Evolutionary conservation across 2,113 vertebrate genomes (phyloP).

Genomic region (Ellobius talpinus): DNA sequence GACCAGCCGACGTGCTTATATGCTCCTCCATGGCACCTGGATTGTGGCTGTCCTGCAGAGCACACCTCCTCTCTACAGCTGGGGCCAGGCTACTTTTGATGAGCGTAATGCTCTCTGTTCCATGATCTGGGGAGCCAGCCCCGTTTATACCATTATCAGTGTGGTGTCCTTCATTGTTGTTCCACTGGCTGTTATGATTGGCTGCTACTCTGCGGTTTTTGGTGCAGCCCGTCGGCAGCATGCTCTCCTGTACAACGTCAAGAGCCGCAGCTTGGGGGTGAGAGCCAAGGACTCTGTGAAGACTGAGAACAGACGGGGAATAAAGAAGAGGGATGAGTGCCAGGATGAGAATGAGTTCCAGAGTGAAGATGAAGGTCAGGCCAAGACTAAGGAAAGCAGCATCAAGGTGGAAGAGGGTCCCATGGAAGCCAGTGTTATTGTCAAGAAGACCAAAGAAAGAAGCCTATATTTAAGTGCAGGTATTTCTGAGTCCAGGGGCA

Average conservation of each 20-base stretch:
- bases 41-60: conserved; percentile 91
- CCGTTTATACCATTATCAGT: conserved; percentile 90
- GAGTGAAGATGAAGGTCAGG: conserved; percentile 5
- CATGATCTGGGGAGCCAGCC: conserved; percentile 92
- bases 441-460: not conserved
- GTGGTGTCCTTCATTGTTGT: conserved; percentile 91
- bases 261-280: conserved; percentile 80
- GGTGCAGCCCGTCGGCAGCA: conserved; percentile 92
- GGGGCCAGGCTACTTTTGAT: conserved; percentile 92
- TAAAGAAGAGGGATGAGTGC: conserved; percentile 31
- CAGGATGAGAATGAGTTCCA: conserved; percentile 36
- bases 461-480: not conserved
- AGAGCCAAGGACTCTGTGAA: conserved; percentile 75
- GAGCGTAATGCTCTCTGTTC: conserved; percentile 89
- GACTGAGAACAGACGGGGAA: conserved; percentile 48
- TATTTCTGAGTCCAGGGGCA: not conserved
- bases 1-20: conserved; percentile 90
- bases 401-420: not conserved
- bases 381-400: conserved; percentile 59
- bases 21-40: conserved; percentile 93
- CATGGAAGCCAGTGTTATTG: not conserved
- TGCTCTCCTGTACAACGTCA: conserved; percentile 91
- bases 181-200: conserved; percentile 91
- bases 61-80: conserved; percentile 93
- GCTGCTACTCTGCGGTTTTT: conserved; percentile 94